Evolutionary conservation across 2,888 invertebrate species (phyloP).

Genomic region (Palloptera scutellata): DNA sequence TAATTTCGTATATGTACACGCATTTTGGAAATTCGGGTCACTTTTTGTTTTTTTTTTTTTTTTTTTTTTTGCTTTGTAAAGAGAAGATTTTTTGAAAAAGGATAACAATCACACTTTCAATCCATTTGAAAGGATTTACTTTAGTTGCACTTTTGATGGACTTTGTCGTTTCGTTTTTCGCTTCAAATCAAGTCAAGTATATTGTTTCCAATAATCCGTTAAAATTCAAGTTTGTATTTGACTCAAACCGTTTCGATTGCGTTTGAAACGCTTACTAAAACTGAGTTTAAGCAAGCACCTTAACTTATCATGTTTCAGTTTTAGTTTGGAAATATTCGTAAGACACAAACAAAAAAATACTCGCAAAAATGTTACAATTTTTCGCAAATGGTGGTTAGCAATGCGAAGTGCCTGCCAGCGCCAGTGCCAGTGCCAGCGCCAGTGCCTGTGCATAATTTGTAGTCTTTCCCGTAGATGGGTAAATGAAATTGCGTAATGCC

Average conservation of each 20-base stretch:
- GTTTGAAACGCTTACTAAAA: conserved; percentile 37
- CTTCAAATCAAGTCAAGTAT: neutral
- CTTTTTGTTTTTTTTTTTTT: neutral
- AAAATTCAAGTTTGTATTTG: conserved; percentile 19
- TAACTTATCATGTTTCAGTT: conserved; percentile 42
- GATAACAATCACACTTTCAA: neutral
- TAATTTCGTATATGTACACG: neutral
- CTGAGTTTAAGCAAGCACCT: conserved; percentile 28
- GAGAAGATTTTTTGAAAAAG: neutral
- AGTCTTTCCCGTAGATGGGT: conserved; percentile 51
- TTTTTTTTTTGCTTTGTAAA: too few relatives aligned
- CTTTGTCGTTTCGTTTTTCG: conserved; percentile 3
- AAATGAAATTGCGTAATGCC: conserved; percentile 53
- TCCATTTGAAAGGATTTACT: conserved; percentile 16
- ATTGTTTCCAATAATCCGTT: neutral
- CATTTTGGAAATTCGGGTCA: neutral
- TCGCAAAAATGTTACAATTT: conserved; percentile 17
- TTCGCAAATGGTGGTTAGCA: conserved; percentile 19
- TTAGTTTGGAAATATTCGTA: conserved; percentile 24
- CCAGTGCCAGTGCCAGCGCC: conserved; percentile 16
- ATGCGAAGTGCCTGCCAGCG: conserved; percentile 23
- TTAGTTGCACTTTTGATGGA: conserved; percentile 11
- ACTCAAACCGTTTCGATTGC: conserved; percentile 34
- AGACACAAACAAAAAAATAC: conserved; percentile 19
- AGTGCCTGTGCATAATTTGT: conserved; percentile 28